Conservation (phyloP, 2,888 invertebrate genomes). For the Tupiocoris notatus region DNA sequence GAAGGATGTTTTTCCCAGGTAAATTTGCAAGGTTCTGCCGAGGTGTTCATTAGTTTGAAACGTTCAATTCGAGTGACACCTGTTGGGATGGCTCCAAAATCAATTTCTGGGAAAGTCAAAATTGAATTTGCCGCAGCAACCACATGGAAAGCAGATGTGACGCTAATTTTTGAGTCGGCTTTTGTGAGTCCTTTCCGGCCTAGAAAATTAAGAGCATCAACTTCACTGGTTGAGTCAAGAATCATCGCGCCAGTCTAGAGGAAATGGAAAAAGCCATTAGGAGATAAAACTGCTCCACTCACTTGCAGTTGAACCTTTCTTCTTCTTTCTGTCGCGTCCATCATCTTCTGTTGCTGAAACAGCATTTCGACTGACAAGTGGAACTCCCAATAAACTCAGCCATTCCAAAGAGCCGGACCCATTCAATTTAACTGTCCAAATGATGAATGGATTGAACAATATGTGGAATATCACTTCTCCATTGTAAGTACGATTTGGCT, state of each 20-base stretch:
- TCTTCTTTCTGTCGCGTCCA: not conserved
- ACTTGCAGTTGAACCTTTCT: not conserved
- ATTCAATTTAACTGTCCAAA: not conserved
- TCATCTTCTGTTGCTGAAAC: not conserved
- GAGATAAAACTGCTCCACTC: not conserved
- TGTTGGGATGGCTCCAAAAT: conserved; percentile 16
- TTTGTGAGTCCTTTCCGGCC: too few relatives aligned
- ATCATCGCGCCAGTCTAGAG: too few relatives aligned
- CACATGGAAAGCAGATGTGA: too few relatives aligned
- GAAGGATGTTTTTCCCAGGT: conserved; percentile 7
- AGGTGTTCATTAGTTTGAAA: conserved; percentile 17
- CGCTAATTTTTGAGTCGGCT: too few relatives aligned
- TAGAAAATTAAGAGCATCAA: too few relatives aligned
- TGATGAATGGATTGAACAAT: conserved; percentile 28
- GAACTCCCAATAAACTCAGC: conserved; percentile 3
- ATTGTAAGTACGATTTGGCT: not conserved
- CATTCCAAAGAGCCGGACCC: conserved; percentile 20
- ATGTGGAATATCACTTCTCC: not conserved
- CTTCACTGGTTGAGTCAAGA: too few relatives aligned
- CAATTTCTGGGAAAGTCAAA: not conserved
- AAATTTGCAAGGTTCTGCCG: conserved; percentile 17
- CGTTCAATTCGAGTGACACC: not conserved
- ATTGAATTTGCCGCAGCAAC: too few relatives aligned
- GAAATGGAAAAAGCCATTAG: not conserved
- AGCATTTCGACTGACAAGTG: too few relatives aligned